These are phyloP conservation scores for Diplodus sargus DNA, from an alignment of 2,797 vertebrate species.

Conservation along the genomic window DNA sequence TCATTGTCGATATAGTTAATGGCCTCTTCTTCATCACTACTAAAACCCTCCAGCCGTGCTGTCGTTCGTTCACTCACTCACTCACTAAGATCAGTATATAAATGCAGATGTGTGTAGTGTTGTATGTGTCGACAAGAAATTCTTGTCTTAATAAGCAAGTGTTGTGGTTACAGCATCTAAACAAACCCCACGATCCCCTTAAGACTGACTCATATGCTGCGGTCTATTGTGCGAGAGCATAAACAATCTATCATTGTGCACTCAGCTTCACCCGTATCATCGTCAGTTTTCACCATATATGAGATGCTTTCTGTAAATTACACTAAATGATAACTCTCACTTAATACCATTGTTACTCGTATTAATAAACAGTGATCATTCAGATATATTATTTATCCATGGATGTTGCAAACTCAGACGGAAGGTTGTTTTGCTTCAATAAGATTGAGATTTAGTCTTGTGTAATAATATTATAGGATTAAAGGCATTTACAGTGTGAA, in stretches of 20 bases:
- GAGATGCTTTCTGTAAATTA: background rate
- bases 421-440: background rate
- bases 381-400: background rate
- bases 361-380: background rate
- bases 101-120: background rate
- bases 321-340: background rate
- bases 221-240: background rate
- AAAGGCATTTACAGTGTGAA: slow-evolving; percentile 4
- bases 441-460: background rate
- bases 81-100: background rate
- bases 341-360: background rate
- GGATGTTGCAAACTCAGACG: slow-evolving; percentile 3
- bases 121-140: background rate
- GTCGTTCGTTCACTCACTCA: slow-evolving; percentile 3
- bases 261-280: background rate
- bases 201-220: background rate
- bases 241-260: background rate
- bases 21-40: background rate
- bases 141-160: background rate
- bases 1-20: background rate
- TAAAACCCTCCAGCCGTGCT: background rate
- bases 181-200: background rate
- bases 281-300: slow-evolving; percentile 6
- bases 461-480: slow-evolving; percentile 26
- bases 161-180: background rate